phyloP scores from a whole-genome alignment of 2,797 vertebrate species.

The Enteromius thamalakanensis region DNA sequence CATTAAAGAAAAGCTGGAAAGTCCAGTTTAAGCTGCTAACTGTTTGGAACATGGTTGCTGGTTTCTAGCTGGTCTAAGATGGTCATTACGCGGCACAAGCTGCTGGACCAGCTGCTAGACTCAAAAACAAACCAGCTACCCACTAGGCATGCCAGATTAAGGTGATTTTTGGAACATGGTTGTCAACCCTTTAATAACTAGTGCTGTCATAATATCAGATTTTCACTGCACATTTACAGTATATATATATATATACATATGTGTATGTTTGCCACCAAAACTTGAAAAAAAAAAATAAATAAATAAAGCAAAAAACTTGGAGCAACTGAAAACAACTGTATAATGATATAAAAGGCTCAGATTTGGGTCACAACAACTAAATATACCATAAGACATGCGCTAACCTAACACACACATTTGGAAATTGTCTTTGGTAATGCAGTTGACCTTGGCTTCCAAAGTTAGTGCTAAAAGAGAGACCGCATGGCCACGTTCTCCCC shows the following conservation, averaged over 20 bases:
- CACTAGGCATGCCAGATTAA: conserved; percentile 6
- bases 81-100: conserved; percentile 7
- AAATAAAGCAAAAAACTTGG: not conserved
- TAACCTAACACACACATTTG: not conserved
- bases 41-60: conserved; percentile 15
- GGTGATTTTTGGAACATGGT: conserved; percentile 18
- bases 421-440: not conserved
- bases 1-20: not conserved
- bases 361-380: not conserved
- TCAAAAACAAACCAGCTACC: conserved; percentile 24
- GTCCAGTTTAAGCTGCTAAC: not conserved
- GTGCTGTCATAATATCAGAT: not conserved
- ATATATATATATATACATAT: not conserved
- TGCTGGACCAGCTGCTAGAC: conserved; percentile 26
- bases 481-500: conserved; percentile 41
- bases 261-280: not conserved
- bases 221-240: not conserved
- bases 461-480: conserved; percentile 46
- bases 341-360: not conserved
- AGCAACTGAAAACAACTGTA: not conserved
- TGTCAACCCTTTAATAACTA: not conserved
- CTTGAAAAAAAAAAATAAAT: not conserved
- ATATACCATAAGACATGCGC: not conserved
- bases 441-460: conserved; percentile 42
- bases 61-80: conserved; percentile 24